Conservation (phyloP, 2,888 invertebrate species). For the Tricholauxania praeusta region DNA sequence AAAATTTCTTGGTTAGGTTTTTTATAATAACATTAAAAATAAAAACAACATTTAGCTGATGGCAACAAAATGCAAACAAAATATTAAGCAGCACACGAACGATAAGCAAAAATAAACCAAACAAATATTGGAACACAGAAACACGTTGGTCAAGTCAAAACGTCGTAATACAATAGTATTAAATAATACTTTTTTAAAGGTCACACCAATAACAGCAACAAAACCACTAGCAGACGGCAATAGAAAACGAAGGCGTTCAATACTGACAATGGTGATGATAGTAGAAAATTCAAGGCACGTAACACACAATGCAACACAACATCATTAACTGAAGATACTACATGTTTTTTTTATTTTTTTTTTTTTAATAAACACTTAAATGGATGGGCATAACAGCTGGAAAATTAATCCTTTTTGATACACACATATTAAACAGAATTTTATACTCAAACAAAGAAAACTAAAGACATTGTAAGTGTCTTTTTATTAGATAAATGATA, state of each 20-base stretch:
- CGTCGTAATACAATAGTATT: slow-evolving; percentile 32
- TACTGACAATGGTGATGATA: background rate
- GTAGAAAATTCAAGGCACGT: background rate
- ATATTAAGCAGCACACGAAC: background rate
- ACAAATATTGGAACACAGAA: slow-evolving; percentile 14
- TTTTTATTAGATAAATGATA: too few species aligned
- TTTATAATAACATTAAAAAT: too few species aligned
- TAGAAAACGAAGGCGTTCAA: too few species aligned
- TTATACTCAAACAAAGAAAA: too few species aligned
- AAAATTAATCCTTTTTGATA: too few species aligned
- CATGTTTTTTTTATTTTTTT: background rate
- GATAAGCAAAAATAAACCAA: slow-evolving; percentile 10
- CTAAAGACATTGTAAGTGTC: too few species aligned
- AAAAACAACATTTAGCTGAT: background rate
- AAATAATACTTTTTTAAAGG: slow-evolving; percentile 30
- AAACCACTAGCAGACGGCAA: background rate
- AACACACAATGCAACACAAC: too few species aligned
- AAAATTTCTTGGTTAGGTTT: background rate
- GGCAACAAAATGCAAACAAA: slow-evolving; percentile 18
- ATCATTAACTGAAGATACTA: background rate
- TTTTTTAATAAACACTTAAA: too few species aligned
- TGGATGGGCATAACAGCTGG: too few species aligned
- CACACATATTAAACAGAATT: too few species aligned
- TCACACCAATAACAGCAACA: slow-evolving; percentile 14
- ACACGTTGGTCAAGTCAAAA: slow-evolving; percentile 27